These are phyloP conservation scores for Drosophila leontia DNA, from an alignment of 1,140 invertebrate genomes.

Conservation along the genomic window DNA sequence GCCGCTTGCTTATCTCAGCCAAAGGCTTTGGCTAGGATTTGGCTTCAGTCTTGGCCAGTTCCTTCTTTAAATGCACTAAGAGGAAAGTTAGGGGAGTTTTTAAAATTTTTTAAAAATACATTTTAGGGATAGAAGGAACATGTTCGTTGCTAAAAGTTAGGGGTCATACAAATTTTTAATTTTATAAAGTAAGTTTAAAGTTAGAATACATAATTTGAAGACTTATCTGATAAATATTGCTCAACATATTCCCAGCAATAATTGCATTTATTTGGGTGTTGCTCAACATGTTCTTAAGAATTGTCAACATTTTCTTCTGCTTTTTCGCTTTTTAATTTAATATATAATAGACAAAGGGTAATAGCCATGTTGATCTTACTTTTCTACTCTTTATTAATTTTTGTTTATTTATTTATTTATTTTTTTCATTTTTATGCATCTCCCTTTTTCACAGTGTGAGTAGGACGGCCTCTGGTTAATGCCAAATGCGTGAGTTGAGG, in stretches of 20 bases:
- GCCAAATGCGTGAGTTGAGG: constrained; percentile 79
- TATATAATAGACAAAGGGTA: background rate
- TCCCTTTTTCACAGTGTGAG: constrained; percentile 7
- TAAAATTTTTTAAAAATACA: background rate
- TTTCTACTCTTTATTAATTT: background rate
- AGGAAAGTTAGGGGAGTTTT: background rate
- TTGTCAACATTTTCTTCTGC: background rate
- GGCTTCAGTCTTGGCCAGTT: constrained; percentile 3
- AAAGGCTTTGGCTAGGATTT: constrained; percentile 53
- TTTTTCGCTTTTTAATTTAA: too few relatives aligned
- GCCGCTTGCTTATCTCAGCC: constrained; percentile 62
- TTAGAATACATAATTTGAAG: background rate
- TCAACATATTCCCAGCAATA: background rate
- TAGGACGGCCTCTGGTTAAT: constrained; percentile 50
- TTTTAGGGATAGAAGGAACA: background rate
- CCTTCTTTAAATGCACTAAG: constrained; percentile 8
- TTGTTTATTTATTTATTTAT: background rate
- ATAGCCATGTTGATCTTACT: background rate
- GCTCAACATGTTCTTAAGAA: background rate
- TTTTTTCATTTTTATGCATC: too few relatives aligned
- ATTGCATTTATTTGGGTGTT: background rate
- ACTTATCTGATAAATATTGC: background rate
- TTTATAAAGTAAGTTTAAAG: background rate
- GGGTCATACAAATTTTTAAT: rapidly evolving
- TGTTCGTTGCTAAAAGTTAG: background rate